Evolutionary conservation across 2,113 vertebrate genomes (phyloP), one percentile per base, ranked within the genome.

Genomic region (Sinocyclocheilus rhinocerous): DNA sequence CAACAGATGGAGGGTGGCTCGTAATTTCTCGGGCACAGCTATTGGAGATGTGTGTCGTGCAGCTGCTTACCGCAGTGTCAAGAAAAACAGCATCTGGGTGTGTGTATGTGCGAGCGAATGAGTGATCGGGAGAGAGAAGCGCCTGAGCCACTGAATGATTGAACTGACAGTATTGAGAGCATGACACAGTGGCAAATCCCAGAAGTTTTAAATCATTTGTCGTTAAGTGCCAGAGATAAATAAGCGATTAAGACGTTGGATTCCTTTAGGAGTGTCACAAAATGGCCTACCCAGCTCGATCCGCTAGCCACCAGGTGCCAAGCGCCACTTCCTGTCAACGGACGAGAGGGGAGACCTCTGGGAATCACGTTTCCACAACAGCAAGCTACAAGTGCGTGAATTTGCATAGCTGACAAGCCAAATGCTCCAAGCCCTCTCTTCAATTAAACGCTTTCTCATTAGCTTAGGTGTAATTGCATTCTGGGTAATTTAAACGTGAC

Each of bases 371-470:
- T 77, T 77, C 26, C 82, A 55, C 42, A 81, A 77, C 61, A 42
- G 59, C 52, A 76, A 52, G 45, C 77, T 69, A 83, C 88, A 84
- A 76, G 75, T 81, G 79, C 42, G 33, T 42, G 77, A 42, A 77
- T 89, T 88, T 83, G 76, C 79, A 82, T 85, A n/a, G 20, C 81
- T 63, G 81, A 89, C 86, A 65, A n/a, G 72, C 80, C 67, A 24
- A 76, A 33, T 6, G 73, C 85, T 88, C 70, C 1, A 1, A 69
- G 83, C 76, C 73, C 65, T 77, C 86, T 87, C 73, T 48, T 87
- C 87, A 83, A 89, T 89, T 88, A 89, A 77, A 85, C 16, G 75
- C 70, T 67, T 33, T 80, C 81, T 89, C 88, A 86, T 88, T 90
- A 89, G 75, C 57, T 18, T 22, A 79, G 77, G 29, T 82, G 85